Evolutionary conservation across 1,140 invertebrate genomes (phyloP).

Genomic region (Lordiphosa mommai): DNA sequence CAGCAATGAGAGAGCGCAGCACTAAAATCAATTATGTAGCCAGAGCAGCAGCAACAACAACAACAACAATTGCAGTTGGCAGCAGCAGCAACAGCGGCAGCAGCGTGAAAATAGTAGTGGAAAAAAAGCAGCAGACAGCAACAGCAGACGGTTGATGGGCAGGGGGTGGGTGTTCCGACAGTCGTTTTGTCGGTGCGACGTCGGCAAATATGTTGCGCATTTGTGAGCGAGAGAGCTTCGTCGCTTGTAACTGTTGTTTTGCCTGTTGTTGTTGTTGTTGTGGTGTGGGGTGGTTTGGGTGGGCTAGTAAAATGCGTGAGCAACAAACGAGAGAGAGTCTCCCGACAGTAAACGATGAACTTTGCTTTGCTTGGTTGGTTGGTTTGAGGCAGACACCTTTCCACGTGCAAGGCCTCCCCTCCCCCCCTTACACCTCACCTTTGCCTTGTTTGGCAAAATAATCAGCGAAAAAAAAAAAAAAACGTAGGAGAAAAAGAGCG

Average conservation of each 20-base stretch:
- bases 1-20: conserved; percentile 60
- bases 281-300: conserved; percentile 24
- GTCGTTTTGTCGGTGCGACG: conserved; percentile 30
- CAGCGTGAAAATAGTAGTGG: conserved; percentile 72
- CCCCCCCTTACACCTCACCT: neutral
- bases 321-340: conserved; percentile 31
- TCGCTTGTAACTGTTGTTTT: conserved; percentile 68
- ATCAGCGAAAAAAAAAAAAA: conserved; percentile 53
- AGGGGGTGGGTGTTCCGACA: conserved; percentile 26
- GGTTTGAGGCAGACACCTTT: conserved; percentile 60
- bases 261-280: conserved; percentile 16
- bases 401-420: conserved; percentile 42
- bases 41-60: conserved; percentile 44
- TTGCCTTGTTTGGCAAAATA: conserved; percentile 59
- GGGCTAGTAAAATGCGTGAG: conserved; percentile 65
- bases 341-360: conserved; percentile 67
- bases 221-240: conserved; percentile 29
- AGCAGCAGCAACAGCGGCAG: conserved; percentile 28
- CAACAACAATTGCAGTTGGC: conserved; percentile 31
- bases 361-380: conserved; percentile 47
- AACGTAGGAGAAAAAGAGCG: conserved; percentile 72
- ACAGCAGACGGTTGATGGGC: conserved; percentile 13
- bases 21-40: conserved; percentile 78
- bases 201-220: conserved; percentile 74
- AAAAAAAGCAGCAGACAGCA: conserved; percentile 35